Evolutionary conservation across 2,888 invertebrate genomes (phyloP).

Genomic region (Choreutis nemorana): DNA sequence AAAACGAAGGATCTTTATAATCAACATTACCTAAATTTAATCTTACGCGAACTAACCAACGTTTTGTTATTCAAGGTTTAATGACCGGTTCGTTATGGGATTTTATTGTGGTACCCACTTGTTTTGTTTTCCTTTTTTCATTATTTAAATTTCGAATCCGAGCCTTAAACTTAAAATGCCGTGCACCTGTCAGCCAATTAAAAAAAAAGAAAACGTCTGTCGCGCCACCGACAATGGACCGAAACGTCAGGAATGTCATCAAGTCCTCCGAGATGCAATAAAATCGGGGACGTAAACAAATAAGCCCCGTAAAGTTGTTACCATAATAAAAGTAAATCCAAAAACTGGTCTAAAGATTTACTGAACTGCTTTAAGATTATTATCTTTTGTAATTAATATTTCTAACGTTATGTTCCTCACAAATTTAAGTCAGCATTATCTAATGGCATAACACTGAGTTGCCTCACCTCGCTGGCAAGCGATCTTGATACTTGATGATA

Average conservation of each 20-base stretch:
- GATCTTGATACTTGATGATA: no score
- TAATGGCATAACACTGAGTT: no score
- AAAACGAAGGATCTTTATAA: slow-evolving; percentile 10
- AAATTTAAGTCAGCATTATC: no score
- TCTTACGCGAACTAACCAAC: slow-evolving; percentile 6
- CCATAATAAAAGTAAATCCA: slow-evolving; percentile 19
- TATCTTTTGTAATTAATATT: slow-evolving; percentile 24
- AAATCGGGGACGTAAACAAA: slow-evolving; percentile 13
- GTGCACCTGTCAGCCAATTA: slow-evolving; percentile 1
- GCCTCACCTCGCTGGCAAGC: no score
- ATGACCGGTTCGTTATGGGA: no score
- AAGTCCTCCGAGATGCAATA: slow-evolving; percentile 14
- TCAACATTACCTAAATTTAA: slow-evolving; percentile 4
- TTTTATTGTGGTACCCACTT: no score
- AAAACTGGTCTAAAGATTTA: slow-evolving; percentile 21
- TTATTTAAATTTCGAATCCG: no score
- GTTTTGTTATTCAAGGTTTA: no score
- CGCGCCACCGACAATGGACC: slow-evolving; percentile 13
- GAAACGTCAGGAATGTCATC: slow-evolving; percentile 14
- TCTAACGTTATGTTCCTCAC: slow-evolving; percentile 15
- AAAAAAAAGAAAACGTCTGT: slow-evolving; percentile 9
- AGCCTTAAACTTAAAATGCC: no score
- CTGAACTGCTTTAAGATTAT: slow-evolving; percentile 18
- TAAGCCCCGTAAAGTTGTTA: slow-evolving; percentile 9
- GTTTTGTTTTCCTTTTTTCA: no score